Evolutionary conservation across 2,888 invertebrate species (phyloP).

Genomic region (Incurvaria masculella): DNA sequence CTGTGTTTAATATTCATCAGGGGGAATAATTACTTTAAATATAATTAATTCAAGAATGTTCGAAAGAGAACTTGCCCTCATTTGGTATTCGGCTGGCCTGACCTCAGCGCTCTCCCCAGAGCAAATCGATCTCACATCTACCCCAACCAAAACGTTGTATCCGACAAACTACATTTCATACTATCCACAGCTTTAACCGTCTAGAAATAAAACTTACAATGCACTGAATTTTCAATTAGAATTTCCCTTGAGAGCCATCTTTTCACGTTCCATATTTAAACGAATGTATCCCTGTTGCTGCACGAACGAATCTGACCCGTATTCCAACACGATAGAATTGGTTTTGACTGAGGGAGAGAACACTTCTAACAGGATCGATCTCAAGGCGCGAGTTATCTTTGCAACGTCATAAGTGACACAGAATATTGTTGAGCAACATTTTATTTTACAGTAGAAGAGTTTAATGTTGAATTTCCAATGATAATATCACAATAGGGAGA

Average conservation of each 20-base stretch:
- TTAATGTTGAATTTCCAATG: neutral
- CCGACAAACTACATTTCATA: neutral
- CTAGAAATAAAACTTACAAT: too few species aligned
- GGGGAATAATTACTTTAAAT: too few species aligned
- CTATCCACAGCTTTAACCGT: too few species aligned
- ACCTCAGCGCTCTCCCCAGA: conserved; percentile 30
- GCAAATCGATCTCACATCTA: conserved; percentile 39
- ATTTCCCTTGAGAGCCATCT: conserved; percentile 56
- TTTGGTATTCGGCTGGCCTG: neutral
- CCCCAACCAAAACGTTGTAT: neutral
- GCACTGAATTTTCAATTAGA: neutral
- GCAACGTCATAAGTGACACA: neutral
- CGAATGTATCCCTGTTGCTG: conserved; percentile 36
- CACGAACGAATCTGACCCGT: conserved; percentile 6
- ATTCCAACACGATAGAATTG: neutral
- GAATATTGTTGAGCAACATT: neutral
- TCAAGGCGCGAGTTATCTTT: neutral
- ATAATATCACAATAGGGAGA: neutral
- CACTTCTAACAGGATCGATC: neutral
- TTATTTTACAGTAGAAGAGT: neutral
- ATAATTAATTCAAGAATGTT: too few species aligned
- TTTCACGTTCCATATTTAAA: conserved; percentile 47
- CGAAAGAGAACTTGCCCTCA: neutral
- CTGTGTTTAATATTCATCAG: too few species aligned
- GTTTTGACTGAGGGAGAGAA: neutral